phyloP scores from a whole-genome alignment of 2,888 invertebrate genomes.

The Buathra laborator region DNA sequence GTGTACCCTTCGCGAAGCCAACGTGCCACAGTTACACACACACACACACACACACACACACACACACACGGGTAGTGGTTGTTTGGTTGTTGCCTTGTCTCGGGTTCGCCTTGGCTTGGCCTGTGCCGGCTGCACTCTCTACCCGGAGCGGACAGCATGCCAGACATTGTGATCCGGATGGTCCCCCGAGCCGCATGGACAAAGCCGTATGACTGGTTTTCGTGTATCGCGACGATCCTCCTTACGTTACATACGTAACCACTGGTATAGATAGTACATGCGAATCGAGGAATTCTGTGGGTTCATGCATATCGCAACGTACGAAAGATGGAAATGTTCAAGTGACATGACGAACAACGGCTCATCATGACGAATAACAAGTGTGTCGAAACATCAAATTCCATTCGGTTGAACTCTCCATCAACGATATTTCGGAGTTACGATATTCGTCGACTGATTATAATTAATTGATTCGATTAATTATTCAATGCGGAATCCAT shows the following conservation, averaged over 20 bases:
- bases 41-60: background rate
- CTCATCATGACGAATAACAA: background rate
- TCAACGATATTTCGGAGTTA: background rate
- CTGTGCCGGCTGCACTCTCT: conserved; percentile 55
- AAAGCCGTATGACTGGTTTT: conserved; percentile 78
- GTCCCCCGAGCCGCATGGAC: conserved; percentile 66
- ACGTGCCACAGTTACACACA: background rate
- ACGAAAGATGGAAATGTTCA: background rate
- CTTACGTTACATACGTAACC: background rate
- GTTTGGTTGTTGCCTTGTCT: conserved; percentile 10
- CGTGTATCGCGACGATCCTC: conserved; percentile 63
- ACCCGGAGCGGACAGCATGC: conserved; percentile 68
- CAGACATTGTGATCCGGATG: conserved; percentile 77
- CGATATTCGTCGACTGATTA: background rate
- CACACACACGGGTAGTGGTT: background rate
- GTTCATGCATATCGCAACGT: conserved; percentile 18
- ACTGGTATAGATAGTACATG: conserved; percentile 13
- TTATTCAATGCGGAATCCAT: background rate
- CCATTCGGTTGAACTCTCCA: background rate
- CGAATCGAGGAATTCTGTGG: conserved; percentile 30
- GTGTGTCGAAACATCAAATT: background rate
- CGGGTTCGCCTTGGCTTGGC: conserved; percentile 42
- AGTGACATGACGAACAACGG: background rate
- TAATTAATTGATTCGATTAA: background rate
- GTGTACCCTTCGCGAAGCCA: conserved; percentile 1